Base-by-base conservation (phyloP, 1,140 invertebrate species). In the Aphaenogaster rudis region DNA sequence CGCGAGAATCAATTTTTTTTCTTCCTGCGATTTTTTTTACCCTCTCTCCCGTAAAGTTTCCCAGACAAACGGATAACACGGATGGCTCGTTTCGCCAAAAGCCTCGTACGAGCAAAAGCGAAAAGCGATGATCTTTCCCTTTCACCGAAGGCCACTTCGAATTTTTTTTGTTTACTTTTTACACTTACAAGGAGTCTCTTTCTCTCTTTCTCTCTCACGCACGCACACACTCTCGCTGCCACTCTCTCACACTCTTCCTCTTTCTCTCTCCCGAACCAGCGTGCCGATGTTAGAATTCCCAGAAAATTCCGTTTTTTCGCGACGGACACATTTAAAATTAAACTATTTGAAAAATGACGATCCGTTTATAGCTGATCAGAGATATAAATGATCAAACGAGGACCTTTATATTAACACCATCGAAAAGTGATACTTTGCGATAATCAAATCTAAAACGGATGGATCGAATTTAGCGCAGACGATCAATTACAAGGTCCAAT, bases 81-180 rank as follows among this genome's bases (percentile, higher is more conserved):
- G 86, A 90, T 86, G 80, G 86, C 67, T 81, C 80, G 81, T 84
- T 85, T 85, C 76, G 69, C 72, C 39, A 79, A 88, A 50, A 84
- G 52, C 71, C 59, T 90, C 67, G 36, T 52, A 52, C 86, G 89
- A 91, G 90, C 90, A 91, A 91, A 91, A 91, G 90, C 87, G 90
- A 91, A 91, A 91, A 91, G 90, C 90, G 81, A 91, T 90, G 90
- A 89, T 93, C 93, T 94, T 93, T 93, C 93, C 92, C 91, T 93
- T 93, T 93, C 90, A 92, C 92, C 92, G 94, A 94, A 94, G 94
- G 94, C 94, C 94, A 95, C 94, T 95, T 94, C 93, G 91, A 94
- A 94, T 93, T 91, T 93, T 94, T 82, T 84, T 88, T 91, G 54
- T 88, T 91, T 93, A 91, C 79, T 93, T 92, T 94, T 94, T 93